Evolutionary conservation across 1,140 invertebrate genomes (phyloP).

Genomic region (Zaprionus capensis): DNA sequence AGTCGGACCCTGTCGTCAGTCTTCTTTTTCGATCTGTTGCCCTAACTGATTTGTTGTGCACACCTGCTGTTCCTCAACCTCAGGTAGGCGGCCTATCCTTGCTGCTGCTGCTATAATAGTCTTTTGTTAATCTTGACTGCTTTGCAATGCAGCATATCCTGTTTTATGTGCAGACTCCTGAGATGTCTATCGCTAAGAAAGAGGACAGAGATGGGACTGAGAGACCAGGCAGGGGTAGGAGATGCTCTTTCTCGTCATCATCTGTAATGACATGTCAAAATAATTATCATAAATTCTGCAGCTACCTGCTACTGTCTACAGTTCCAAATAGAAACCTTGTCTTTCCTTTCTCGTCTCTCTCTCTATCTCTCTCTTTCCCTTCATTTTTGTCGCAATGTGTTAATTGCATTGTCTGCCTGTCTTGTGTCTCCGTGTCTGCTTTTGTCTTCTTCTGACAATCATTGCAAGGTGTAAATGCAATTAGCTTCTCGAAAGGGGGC

Average conservation of each 20-base stretch:
- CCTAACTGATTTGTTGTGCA: constrained; percentile 75
- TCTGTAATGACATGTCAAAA: constrained; percentile 60
- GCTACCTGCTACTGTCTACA: constrained; percentile 65
- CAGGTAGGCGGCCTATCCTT: constrained; percentile 54
- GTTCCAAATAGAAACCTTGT: constrained; percentile 11
- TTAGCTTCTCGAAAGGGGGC: constrained; percentile 19
- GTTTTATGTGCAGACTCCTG: constrained; percentile 45
- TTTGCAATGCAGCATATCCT: constrained; percentile 56
- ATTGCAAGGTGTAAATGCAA: constrained; percentile 58
- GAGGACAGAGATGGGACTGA: constrained; percentile 25
- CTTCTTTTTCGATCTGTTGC: constrained; percentile 29
- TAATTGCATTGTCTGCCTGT: constrained; percentile 48
- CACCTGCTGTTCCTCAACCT: constrained; percentile 62
- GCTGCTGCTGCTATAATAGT: constrained; percentile 50
- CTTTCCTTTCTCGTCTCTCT: neutral
- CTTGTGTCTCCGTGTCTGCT: constrained; percentile 17
- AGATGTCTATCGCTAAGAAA: constrained; percentile 48
- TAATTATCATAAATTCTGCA: constrained; percentile 70
- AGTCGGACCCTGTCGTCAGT: constrained; percentile 35
- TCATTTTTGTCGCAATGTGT: constrained; percentile 41
- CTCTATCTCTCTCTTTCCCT: constrained; percentile 1
- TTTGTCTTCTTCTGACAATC: constrained; percentile 16
- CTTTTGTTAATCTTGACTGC: constrained; percentile 67
- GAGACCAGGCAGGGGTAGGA: too few species aligned
- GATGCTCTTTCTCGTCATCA: constrained; percentile 39